These are phyloP conservation scores for Solenopsis invicta DNA, from an alignment of 1,140 invertebrate species.

Conservation along the genomic window DNA sequence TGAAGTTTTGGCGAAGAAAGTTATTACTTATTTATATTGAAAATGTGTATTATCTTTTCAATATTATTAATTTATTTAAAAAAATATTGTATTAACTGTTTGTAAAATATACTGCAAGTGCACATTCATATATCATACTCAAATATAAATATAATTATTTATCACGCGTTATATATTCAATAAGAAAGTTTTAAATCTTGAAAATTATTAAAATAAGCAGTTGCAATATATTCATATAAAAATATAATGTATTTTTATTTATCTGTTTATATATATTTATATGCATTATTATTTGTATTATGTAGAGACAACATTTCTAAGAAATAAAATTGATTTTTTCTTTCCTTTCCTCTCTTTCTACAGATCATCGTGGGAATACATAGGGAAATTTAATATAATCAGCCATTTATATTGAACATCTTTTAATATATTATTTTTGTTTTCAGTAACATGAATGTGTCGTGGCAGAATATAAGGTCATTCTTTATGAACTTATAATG, in stretches of 20 bases:
- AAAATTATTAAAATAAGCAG: not conserved
- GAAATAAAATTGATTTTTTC: constrained; percentile 66
- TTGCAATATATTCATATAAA: constrained; percentile 63
- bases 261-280: constrained; percentile 48
- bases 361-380: constrained; percentile 62
- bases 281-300: constrained; percentile 60
- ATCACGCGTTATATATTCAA: not conserved
- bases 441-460: constrained; percentile 84
- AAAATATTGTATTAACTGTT: constrained; percentile 64
- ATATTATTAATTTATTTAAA: constrained; percentile 49
- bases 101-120: constrained; percentile 72
- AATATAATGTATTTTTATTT: constrained; percentile 34
- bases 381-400: constrained; percentile 69
- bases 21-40: constrained; percentile 27
- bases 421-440: constrained; percentile 82
- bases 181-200: not conserved
- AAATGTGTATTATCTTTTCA: constrained; percentile 52
- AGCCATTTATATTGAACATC: constrained; percentile 67
- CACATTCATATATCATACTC: not conserved
- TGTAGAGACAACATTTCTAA: constrained; percentile 52
- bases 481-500: constrained; percentile 82
- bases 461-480: constrained; percentile 84
- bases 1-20: constrained; percentile 59
- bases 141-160: not conserved
- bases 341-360: constrained; percentile 57